Base-by-base conservation (phyloP, 2,888 invertebrate species). In the Theretra japonica region DNA sequence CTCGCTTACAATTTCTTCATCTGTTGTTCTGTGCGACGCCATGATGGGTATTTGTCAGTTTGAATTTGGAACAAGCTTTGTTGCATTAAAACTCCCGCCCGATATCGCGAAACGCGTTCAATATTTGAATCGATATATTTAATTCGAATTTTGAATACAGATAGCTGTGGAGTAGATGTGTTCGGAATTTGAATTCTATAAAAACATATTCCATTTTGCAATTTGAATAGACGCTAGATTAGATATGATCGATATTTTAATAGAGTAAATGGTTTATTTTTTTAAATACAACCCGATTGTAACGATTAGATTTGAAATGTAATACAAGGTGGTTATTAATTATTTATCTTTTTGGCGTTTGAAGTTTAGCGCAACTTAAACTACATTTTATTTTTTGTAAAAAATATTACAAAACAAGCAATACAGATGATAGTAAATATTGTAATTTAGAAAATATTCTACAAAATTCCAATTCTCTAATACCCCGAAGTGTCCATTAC, bases 1-100 rank as follows among this genome's bases (percentile, higher is more conserved):
- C 93, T 89, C 78, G 92, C 90, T 89, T 88, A 91, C 91, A 92
- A 93, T 94, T 94, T 93, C 94, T 94, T 91, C 93, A 94, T 94
- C 90, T 87, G 86, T 90, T 90, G 91, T 89, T 90, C 83, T 74
- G 77, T 73, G 75, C 73, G 77, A 77, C 77, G 78, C 80, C 75
- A 60, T 82, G 82, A 82, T 81, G 81, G 82, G 83, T 80, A 79
- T 83, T 82, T 82, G 83, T 83, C 81, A 82, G 77, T 78, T 78
- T 74, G 77, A 72, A 71, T 71, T 71, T 65, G 70, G 70, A 65
- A 71, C 70, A 41, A 19, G 70, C 53, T 71, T 71, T 71, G 62
- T 65, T 71, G 70, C 62, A 25, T 71, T 65, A 65, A 65, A 65
- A 65, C 41, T 48, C 48, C 65, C 65, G 65, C 23, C 65, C 41